A percentile compares a stretch with the other conserved stretches of the same genome.
These are phyloP conservation scores for Pygoscelis antarcticus DNA, from an alignment of 2,113 vertebrate species.

Conservation along the genomic window DNA sequence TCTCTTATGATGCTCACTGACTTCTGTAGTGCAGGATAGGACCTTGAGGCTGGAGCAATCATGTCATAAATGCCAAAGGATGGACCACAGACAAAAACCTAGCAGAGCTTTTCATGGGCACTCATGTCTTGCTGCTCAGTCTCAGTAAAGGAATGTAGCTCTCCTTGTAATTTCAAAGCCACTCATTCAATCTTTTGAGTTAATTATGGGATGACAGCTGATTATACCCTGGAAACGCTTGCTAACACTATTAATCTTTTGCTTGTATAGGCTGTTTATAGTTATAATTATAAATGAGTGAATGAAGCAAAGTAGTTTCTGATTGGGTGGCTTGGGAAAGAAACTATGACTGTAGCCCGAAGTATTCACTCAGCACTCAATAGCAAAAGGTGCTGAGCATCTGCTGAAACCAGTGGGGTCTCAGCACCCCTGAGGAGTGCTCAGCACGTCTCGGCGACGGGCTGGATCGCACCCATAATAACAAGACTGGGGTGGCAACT, in stretches of 20 bases:
- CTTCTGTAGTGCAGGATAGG: not conserved
- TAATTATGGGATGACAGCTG: slow-evolving; percentile 39
- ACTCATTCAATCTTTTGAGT: slow-evolving; percentile 25
- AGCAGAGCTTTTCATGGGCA: not conserved
- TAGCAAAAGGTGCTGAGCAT: not conserved
- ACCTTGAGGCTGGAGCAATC: not conserved
- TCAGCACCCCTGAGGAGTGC: not conserved
- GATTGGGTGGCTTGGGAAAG: not conserved
- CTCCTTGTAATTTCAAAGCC: slow-evolving; percentile 57
- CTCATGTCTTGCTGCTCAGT: not conserved
- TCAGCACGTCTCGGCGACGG: not conserved
- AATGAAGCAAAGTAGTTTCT: not conserved
- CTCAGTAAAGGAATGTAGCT: slow-evolving; percentile 36
- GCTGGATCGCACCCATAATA: not conserved
- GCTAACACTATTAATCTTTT: slow-evolving; percentile 61
- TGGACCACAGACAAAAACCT: not conserved
- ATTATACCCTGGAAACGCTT: slow-evolving; percentile 51
- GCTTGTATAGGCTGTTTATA: slow-evolving; percentile 2
- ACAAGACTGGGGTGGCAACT: not conserved
- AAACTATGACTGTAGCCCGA: not conserved
- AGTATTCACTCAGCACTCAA: not conserved
- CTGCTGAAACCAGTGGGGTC: not conserved
- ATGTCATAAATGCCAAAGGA: not conserved
- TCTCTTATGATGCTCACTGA: not conserved
- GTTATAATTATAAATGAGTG: slow-evolving; percentile 13